A percentile compares a stretch with the other conserved stretches of the same genome.
Evolutionary conservation across 2,888 invertebrate genomes (phyloP).

Genomic region (Tachina lurida): DNA sequence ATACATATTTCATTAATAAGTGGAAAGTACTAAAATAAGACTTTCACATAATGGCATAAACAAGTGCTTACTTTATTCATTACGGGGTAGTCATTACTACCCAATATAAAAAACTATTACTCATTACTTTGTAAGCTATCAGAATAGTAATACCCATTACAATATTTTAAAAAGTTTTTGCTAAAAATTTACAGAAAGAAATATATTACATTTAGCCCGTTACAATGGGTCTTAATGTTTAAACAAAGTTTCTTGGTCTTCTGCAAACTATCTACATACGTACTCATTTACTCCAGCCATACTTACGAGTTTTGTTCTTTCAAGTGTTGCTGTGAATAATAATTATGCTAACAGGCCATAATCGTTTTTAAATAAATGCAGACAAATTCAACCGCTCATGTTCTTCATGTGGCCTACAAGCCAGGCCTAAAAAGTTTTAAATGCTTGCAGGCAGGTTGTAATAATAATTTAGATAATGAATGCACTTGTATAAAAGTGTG

Average conservation of each 20-base stretch:
- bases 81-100: too few relatives aligned
- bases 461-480: slow-evolving; percentile 39
- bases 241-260: background rate
- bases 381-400: slow-evolving; percentile 35
- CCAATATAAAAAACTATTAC: too few relatives aligned
- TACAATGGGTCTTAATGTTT: background rate
- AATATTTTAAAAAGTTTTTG: too few relatives aligned
- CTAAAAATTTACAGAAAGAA: too few relatives aligned
- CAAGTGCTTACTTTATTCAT: too few relatives aligned
- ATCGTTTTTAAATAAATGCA: slow-evolving; percentile 43
- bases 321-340: slow-evolving; percentile 54
- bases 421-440: slow-evolving; percentile 51
- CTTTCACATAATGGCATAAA: too few relatives aligned
- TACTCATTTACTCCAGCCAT: background rate
- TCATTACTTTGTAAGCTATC: too few relatives aligned
- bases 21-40: too few relatives aligned
- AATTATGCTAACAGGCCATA: slow-evolving; percentile 41
- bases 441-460: background rate
- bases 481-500: slow-evolving; percentile 4
- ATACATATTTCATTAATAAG: too few relatives aligned
- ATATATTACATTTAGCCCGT: too few relatives aligned
- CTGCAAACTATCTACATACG: background rate
- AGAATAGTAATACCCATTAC: too few relatives aligned
- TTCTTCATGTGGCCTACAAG: slow-evolving; percentile 35
- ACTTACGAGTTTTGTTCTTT: slow-evolving; percentile 8